Evolutionary conservation across 2,888 invertebrate species (phyloP), one percentile per base, ranked within the genome.

Genomic region (Plusia festucae): DNA sequence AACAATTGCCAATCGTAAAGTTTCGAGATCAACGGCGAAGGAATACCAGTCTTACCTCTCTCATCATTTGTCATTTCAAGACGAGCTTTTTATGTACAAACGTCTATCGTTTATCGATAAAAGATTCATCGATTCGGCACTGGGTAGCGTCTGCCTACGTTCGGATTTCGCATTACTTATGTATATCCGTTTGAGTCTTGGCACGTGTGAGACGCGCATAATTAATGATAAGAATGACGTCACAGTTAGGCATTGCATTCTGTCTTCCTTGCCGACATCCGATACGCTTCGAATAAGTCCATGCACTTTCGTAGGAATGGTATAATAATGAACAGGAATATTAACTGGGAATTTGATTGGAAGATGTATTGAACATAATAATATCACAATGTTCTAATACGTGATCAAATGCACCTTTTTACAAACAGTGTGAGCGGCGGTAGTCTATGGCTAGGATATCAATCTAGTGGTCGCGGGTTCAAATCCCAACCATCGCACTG

Each of bases 281-380:
- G 66, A 70, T 61, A 44, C 49, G 49, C 11, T 51, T 24, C n/a
- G 44, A 61, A 76, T 76, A 58, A 65, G 46, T 70, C 60, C 76
- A 76, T 66, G 72, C 30, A 65, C 65, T 55, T 70, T 40, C 34
- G 53, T 30, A 75, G 53, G 70, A 64, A 75, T 70, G 59, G 44
- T 69, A 62, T 63, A 57, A 8, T 46, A 51, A 34, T 4, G n/a
- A n/a, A 40, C 9, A 30, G 9, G 30, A 30, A 40, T 40, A 49
- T 49, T 18, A 49, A 11, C 16, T 4, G 18, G 20, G 20, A 20
- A 13, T 18, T n/a, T n/a, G n/a, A n/a, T n/a, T n/a, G n/a, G n/a
- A n/a, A n/a, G n/a, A n/a, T n/a, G n/a, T n/a, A n/a, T n/a, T n/a
- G n/a, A n/a, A n/a, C n/a, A n/a, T n/a, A n/a, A n/a, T n/a, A n/a